Evolutionary conservation across 1,140 invertebrate genomes (phyloP), one percentile per base, ranked within the genome.

Genomic region (Muscidifurax raptorellus): DNA sequence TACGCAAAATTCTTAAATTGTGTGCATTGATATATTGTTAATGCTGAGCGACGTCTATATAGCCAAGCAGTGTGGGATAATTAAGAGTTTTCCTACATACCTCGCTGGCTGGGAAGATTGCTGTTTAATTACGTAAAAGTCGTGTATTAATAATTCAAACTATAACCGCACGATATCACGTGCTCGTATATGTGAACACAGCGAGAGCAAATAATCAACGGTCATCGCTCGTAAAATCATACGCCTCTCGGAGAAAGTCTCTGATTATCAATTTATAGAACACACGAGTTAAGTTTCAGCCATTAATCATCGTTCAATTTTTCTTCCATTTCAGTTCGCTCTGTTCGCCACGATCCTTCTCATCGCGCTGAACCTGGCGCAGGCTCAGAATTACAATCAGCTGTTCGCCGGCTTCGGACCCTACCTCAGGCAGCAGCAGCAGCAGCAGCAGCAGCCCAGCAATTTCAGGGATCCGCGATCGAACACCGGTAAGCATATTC

Each of bases 321-420:
- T n/a, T n/a, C n/a, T n/a, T 59, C 52, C 52, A n/a, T 59, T 85
- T 22, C 72, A 93, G 92, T 86, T 89, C 74, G 84, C 87, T 80
- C 85, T 93, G 88, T 85, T 92, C 86, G 86, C 76, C 44, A 87
- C 90, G 44, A 84, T 91, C 28, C 74, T 91, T 76, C 88, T 87
- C 75, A 83, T 92, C 25, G 76, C 91, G 76, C 83, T 86, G 25
- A 82, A 87, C 77, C 30, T 72, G 18, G 87, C 85, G 13, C 85
- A 89, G 36, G 90, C 90, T 7, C 92, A 92, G 84, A 88, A 90
- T 75, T 92, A 92, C 77, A 90, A 88, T 66, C 90, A 92, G 69
- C 84, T 93, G 18, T 90, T 91, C 84, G 84, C 91, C n/a, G 91
- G 91, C 85, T 92, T 92, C 82, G 90, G 88, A 27, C 88, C 90